phyloP scores from a whole-genome alignment of 2,797 vertebrate species.

The Centropyge bicolor region DNA sequence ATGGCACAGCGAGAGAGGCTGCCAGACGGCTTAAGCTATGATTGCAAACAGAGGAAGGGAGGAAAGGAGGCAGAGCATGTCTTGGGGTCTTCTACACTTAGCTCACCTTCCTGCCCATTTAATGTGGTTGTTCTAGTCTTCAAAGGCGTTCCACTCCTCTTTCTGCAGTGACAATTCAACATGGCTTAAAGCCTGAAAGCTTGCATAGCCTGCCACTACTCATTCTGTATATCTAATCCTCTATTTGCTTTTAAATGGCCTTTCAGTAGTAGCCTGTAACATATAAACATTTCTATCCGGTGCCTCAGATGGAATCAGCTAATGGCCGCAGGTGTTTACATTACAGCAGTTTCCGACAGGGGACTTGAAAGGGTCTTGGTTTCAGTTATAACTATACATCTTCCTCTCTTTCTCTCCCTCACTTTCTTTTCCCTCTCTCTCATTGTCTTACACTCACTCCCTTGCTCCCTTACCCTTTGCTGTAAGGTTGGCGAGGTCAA shows the following conservation, averaged over 20 bases:
- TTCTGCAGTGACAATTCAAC: slow-evolving; percentile 73
- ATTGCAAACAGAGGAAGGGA: slow-evolving; percentile 74
- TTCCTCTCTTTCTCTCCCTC: slow-evolving; percentile 52
- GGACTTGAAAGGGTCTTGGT: slow-evolving; percentile 79
- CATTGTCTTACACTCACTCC: slow-evolving; percentile 47
- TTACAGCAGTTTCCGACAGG: slow-evolving; percentile 78
- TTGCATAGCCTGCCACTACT: slow-evolving; percentile 66
- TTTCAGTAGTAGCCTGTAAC: slow-evolving; percentile 82
- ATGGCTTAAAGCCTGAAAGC: slow-evolving; percentile 66
- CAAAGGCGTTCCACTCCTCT: slow-evolving; percentile 68
- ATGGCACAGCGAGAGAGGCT: slow-evolving; percentile 70
- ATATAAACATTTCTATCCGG: slow-evolving; percentile 84
- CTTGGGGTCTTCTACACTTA: slow-evolving; percentile 70
- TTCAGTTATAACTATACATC: slow-evolving; percentile 74
- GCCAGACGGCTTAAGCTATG: slow-evolving; percentile 68
- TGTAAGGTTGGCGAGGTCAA: slow-evolving; percentile 70
- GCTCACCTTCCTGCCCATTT: slow-evolving; percentile 73
- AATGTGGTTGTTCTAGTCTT: slow-evolving; percentile 75
- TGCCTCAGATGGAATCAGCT: slow-evolving; percentile 81
- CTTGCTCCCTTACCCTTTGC: slow-evolving; percentile 48
- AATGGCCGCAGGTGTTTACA: slow-evolving; percentile 87
- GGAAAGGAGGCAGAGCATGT: slow-evolving; percentile 65
- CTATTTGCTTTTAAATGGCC: slow-evolving; percentile 79
- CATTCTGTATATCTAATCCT: slow-evolving; percentile 76
- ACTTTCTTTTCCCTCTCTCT: slow-evolving; percentile 37